Percentiles rank a stretch among this genome's conserved stretches.
Conservation (phyloP, 2,888 invertebrate genomes). For the Archaeoteleia sp. region DNA sequence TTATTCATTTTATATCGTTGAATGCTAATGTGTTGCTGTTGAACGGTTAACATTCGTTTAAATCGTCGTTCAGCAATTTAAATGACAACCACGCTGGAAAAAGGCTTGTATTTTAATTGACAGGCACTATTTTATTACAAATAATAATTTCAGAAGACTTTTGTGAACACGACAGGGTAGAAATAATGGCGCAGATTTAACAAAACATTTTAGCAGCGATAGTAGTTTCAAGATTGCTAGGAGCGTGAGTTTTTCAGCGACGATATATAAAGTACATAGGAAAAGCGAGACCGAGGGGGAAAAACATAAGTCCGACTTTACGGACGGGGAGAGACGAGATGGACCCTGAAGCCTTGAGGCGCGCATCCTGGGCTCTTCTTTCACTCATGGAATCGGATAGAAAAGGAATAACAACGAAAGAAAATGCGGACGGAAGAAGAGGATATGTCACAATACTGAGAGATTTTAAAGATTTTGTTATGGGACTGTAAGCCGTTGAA, state of each 20-base stretch:
- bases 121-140: too few relatives aligned
- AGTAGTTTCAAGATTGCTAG: conserved; percentile 3
- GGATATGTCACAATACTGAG: conserved; percentile 6
- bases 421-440: conserved; percentile 10
- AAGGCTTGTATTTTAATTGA: too few relatives aligned
- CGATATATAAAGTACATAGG: conserved; percentile 6
- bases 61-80: too few relatives aligned
- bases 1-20: too few relatives aligned
- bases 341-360: conserved; percentile 10
- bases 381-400: not conserved
- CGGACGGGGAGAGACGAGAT: conserved; percentile 17
- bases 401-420: conserved; percentile 9
- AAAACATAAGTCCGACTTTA: conserved; percentile 18
- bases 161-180: too few relatives aligned
- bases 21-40: too few relatives aligned
- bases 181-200: not conserved
- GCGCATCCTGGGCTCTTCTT: conserved; percentile 2
- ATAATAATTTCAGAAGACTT: too few relatives aligned
- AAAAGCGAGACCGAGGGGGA: not conserved
- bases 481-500: conserved; percentile 9
- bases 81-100: too few relatives aligned
- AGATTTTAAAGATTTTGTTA: conserved; percentile 19
- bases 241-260: conserved; percentile 6
- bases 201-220: conserved; percentile 7
- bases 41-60: too few relatives aligned